Evolutionary conservation across 1,140 invertebrate genomes (phyloP), one percentile per base, ranked within the genome.

Genomic region (Trachelipus rathkii): DNA sequence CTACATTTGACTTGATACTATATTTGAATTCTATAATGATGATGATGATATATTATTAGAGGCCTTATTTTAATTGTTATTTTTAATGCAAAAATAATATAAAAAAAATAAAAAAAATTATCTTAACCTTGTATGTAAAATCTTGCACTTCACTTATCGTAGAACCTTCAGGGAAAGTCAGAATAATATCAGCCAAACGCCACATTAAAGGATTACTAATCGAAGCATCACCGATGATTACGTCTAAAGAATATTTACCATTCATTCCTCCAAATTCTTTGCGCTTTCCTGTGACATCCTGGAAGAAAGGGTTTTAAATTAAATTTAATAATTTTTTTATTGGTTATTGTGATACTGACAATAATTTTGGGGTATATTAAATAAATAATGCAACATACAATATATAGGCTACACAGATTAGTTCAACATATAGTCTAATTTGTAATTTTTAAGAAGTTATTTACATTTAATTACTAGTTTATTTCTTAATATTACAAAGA

Each of bases 171-270:
- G 84, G 83, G 82, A 95, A 92, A 84, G 91, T 93, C 23, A 96
- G 86, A 78, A 87, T 88, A 5, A 95, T 86, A 80, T 91, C 90
- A 60, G 90, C 94, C 43, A 99, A 80, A 69, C 87, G 85, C 95
- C 96, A 99, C 19, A 90, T 87, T 79, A 98, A 89, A 10, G 96
- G 92, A 86, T 97, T 97, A 70, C 92, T 91, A 50, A 97, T 88
- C 6, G 74, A 78, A 5, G 79, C 84, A 84, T 89, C 88, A 69
- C 88, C 88, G 76, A 98, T 86, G 77, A 96, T 92, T 50, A 99
- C 83, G 82, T 93, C 91, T 67, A 98, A 85, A 76, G 90, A 88
- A 85, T 97, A 97, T 44, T 88, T 84, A 67, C 95, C 96, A 75
- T 91, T 93, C 21, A 89, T 84, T 78, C 90, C 87, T 4, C 50